Evolutionary conservation across 2,113 vertebrate genomes (phyloP), one percentile per base, ranked within the genome.

Genomic region (Perca schrenkii): DNA sequence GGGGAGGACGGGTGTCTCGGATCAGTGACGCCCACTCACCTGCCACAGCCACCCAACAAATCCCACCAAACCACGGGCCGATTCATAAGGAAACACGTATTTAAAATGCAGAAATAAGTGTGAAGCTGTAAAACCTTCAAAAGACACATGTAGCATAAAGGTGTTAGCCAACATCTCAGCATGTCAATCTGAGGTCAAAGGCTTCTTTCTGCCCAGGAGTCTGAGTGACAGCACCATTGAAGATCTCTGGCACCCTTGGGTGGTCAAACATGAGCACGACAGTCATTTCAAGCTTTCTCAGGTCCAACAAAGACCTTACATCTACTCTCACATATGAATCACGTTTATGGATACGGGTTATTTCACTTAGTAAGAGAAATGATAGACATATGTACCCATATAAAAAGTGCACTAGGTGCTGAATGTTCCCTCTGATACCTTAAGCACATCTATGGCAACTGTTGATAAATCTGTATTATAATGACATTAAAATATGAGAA

Each of bases 11-110:
- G 53, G 36, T 13, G 70, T 56, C 53, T 75, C 56, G 78, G 68
- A 64, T 61, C 62, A 62, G 82, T 56, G 52, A 91, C 91, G 80
- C 93, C 89, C 86, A 84, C 84, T 89, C 93, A 92, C 91, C 91
- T 93, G 92, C 84, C 86, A 86, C 85, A 40, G n/a, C 43, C 31
- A 43, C 28, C 25, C 68, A 86, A 86, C 87, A 85, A 85, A 91
- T 85, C 60, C 79, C 77, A 65, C 14, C 88, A 89, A 92, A 87
- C 5, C 65, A 77, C 57, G 43, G 16, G 40, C 46, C 77, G 52
- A 74, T 56, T 4, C 47, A 68, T 50, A 60, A 66, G 40, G 31
- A 57, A 28, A 54, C 36, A 43, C 40, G 3, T 4, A 11, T 62
- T 16, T 47, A 4, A 56, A 57, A 3, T 8, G 60, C 34, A 62